Conservation (phyloP, 2,888 invertebrate genomes). For the Catonia carolina region DNA sequence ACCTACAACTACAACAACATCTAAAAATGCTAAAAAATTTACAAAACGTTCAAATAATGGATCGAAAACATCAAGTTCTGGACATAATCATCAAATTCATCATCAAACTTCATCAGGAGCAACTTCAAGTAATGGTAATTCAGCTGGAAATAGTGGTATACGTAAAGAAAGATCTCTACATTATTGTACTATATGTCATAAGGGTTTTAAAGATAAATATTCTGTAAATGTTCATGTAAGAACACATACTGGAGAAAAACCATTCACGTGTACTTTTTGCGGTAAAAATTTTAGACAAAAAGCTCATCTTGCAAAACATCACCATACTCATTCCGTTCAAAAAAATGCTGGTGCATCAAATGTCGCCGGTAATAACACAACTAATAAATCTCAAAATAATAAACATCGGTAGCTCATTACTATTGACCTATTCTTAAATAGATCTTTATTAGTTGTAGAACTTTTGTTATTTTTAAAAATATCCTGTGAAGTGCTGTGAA, state of each 20-base stretch:
- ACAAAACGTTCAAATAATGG: slow-evolving; percentile 39
- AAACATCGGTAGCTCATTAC: too few relatives aligned
- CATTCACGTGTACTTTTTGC: slow-evolving; percentile 90
- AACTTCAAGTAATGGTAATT: slow-evolving; percentile 37
- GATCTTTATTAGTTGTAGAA: too few relatives aligned
- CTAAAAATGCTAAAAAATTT: slow-evolving; percentile 52
- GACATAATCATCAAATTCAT: slow-evolving; percentile 18
- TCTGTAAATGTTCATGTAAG: slow-evolving; percentile 96
- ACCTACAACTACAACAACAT: slow-evolving; percentile 55
- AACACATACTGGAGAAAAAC: slow-evolving; percentile 97
- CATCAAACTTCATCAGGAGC: slow-evolving; percentile 42
- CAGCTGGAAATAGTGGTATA: slow-evolving; percentile 34
- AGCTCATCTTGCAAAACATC: slow-evolving; percentile 86
- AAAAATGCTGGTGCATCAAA: slow-evolving; percentile 30
- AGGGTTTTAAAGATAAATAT: slow-evolving; percentile 93
- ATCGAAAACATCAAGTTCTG: slow-evolving; percentile 45
- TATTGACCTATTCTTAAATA: too few relatives aligned
- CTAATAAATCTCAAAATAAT: too few relatives aligned
- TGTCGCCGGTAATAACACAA: not conserved
- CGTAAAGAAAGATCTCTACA: slow-evolving; percentile 78
- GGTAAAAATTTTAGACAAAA: slow-evolving; percentile 90
- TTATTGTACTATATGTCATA: slow-evolving; percentile 88
- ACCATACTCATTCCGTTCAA: slow-evolving; percentile 86
- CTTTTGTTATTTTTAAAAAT: too few relatives aligned
- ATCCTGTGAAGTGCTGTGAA: too few relatives aligned